A percentile compares a stretch with the other conserved stretches of the same genome.
These are phyloP conservation scores for Halcyon leucocephala DNA, from an alignment of 2,797 vertebrate genomes.

Conservation along the genomic window DNA sequence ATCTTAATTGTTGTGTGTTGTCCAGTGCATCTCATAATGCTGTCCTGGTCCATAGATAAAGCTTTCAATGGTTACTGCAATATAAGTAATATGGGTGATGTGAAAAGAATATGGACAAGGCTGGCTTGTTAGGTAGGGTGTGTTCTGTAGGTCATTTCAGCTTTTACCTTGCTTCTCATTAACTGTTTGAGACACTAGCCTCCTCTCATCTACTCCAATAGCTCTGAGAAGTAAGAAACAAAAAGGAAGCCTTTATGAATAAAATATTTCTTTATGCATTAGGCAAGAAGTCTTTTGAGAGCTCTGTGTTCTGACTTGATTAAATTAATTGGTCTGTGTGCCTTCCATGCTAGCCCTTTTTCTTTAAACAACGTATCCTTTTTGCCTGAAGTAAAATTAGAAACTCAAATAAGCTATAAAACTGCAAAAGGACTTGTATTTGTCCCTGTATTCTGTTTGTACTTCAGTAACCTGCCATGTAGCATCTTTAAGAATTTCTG, in stretches of 20 bases:
- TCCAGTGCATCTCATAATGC: accelerated
- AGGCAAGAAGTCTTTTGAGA: not conserved
- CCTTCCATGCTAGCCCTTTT: not conserved
- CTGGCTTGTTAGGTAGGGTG: not conserved
- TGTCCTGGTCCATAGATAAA: not conserved
- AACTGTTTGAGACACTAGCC: not conserved
- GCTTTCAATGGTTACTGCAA: not conserved
- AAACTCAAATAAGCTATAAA: not conserved
- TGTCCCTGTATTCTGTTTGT: not conserved
- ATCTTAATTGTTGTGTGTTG: not conserved
- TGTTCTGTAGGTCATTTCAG: not conserved
- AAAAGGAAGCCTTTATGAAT: not conserved
- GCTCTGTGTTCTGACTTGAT: not conserved
- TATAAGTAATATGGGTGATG: not conserved
- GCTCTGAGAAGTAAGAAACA: not conserved
- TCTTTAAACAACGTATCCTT: not conserved
- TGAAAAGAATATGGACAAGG: not conserved
- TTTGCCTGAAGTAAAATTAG: not conserved
- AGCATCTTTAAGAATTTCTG: not conserved
- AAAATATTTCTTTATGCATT: not conserved
- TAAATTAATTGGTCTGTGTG: not conserved
- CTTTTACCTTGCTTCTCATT: not conserved
- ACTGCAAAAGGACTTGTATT: not conserved
- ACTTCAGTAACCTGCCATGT: not conserved
- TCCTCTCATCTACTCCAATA: not conserved